These are phyloP conservation scores for Microplitis manilae DNA, from an alignment of 2,888 invertebrate genomes.

Conservation along the genomic window DNA sequence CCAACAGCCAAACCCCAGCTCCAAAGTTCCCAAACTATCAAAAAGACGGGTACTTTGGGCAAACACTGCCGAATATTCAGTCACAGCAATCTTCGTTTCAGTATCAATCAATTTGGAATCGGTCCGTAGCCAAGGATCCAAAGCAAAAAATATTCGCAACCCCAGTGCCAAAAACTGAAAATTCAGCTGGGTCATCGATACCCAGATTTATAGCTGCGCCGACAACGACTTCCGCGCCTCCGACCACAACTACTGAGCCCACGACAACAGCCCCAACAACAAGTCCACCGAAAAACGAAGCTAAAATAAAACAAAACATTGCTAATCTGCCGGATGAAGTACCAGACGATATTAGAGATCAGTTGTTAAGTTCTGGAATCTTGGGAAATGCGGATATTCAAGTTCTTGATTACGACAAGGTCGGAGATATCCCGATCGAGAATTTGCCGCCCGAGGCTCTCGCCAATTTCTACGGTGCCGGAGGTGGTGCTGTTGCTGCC, in stretches of 20 bases:
- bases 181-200: conserved; percentile 67
- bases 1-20: conserved; percentile 58
- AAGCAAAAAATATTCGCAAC: conserved; percentile 66
- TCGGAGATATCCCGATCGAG: conserved; percentile 87
- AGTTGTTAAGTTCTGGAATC: conserved; percentile 87
- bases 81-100: conserved; percentile 61
- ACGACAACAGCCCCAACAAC: conserved; percentile 74
- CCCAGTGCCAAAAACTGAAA: conserved; percentile 59
- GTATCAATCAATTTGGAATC: conserved; percentile 62
- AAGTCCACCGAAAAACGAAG: conserved; percentile 73
- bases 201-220: conserved; percentile 69
- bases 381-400: conserved; percentile 91
- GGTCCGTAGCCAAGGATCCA: conserved; percentile 56
- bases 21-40: conserved; percentile 60
- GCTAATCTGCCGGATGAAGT: conserved; percentile 86
- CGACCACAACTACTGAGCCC: conserved; percentile 72
- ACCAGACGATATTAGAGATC: conserved; percentile 88
- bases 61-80: conserved; percentile 57
- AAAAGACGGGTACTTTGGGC: conserved; percentile 65
- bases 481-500: conserved; percentile 81
- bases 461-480: conserved; percentile 89
- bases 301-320: conserved; percentile 70
- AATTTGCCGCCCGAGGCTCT: conserved; percentile 88
- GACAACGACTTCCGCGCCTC: conserved; percentile 71
- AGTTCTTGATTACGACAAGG: conserved; percentile 89